Evolutionary conservation across 2,113 vertebrate species (phyloP).

Genomic region (Trematocara stigmaticum): DNA sequence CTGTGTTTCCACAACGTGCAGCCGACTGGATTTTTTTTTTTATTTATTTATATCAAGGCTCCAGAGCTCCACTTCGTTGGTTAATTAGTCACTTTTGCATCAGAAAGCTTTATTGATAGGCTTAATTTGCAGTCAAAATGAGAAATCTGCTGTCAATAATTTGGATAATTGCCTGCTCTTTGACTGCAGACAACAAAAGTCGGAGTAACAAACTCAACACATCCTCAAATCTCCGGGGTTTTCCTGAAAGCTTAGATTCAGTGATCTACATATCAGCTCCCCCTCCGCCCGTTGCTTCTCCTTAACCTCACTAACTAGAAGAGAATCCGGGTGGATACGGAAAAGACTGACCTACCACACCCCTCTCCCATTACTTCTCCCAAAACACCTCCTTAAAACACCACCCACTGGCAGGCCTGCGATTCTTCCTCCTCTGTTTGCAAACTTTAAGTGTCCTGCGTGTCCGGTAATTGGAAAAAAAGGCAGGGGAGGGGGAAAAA

Average conservation of each 20-base stretch:
- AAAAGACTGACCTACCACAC: conserved; percentile 58
- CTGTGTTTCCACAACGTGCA: conserved; percentile 99
- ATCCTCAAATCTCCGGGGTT: conserved; percentile 89
- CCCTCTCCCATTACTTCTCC: conserved; percentile 24
- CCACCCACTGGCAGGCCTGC: conserved; percentile 17
- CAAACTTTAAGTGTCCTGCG: conserved; percentile 69
- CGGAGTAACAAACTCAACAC: conserved; percentile 79
- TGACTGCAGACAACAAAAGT: conserved; percentile 97
- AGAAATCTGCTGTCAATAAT: conserved; percentile 99
- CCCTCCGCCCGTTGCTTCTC: conserved; percentile 73
- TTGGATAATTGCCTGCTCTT: conserved; percentile 99
- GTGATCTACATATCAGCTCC: conserved; percentile 92
- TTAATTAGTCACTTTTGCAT: conserved; percentile 99
- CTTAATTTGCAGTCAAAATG: conserved; percentile 99
- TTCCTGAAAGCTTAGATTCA: conserved; percentile 85
- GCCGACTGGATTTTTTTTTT: conserved; percentile 82
- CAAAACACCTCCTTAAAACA: conserved; percentile 38
- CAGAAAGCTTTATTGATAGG: conserved; percentile 99
- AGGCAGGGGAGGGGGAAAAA: conserved; percentile 13
- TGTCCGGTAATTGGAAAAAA: conserved; percentile 82
- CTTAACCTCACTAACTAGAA: conserved; percentile 85
- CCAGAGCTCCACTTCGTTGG: conserved; percentile 95
- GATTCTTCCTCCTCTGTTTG: conserved; percentile 12
- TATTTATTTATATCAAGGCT: conserved; percentile 83
- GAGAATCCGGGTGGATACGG: conserved; percentile 84